Evolutionary conservation across 2,888 invertebrate genomes (phyloP), one percentile per base, ranked within the genome.

Genomic region (Caenorhabditis auriculariae): DNA sequence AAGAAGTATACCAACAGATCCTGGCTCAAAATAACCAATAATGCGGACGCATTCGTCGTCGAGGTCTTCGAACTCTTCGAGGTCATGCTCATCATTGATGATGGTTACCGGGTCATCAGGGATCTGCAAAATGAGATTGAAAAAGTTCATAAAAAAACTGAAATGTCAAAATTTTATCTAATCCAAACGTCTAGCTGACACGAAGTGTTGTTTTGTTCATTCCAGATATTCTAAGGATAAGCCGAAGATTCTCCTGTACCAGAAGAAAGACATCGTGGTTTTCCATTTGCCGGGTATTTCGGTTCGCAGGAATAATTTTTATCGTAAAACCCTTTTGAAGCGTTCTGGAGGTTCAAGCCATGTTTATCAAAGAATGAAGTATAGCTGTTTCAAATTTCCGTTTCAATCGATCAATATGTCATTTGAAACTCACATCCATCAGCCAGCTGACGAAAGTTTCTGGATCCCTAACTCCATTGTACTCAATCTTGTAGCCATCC

Each of bases 81-180:
- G 61, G 47, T 81, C 81, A 48, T 81, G 76, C 45, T 80, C 72
- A 57, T 81, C 81, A 60, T 81, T 81, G 64, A 81, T 82, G 53
- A 82, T 81, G 19, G 81, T 82, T 29, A 81, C 76, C 32, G 81
- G 81, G 49, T 81, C 81, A 57, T 81, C 81, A 27, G 81, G 81
- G 46, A 81, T 79, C 80, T 81, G 46, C 37, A 74, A 49, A 29
- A n/a, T 23, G 9, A 15, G 23, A 27, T 29, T 41, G 6, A 19
- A 37, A 7, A 3, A n/a, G n/a, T n/a, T n/a, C n/a, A n/a, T n/a
- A n/a, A n/a, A n/a, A n/a, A n/a, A n/a, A n/a, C n/a, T n/a, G n/a
- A n/a, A n/a, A n/a, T n/a, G n/a, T n/a, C n/a, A n/a, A n/a, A n/a
- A n/a, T n/a, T n/a, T n/a, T n/a, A n/a, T n/a, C n/a, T n/a, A n/a